Percentiles rank a stretch among this genome's conserved stretches.
phyloP scores from a whole-genome alignment of 2,888 invertebrate species.

The Caenorhabditis parvicauda region DNA sequence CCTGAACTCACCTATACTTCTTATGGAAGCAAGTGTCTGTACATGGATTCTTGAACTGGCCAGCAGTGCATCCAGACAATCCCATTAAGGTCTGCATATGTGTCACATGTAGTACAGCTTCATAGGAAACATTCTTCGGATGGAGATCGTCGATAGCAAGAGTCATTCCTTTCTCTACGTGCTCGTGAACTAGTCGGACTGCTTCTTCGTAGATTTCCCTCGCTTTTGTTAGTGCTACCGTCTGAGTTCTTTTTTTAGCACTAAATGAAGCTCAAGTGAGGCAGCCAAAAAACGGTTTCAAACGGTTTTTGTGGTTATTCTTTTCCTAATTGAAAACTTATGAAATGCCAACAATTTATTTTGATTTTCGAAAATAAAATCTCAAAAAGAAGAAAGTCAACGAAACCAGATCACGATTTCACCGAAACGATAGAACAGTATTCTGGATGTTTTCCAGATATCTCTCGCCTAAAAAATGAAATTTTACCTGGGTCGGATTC shows the following conservation, averaged over 20 bases:
- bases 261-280: background rate
- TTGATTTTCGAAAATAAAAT: no score
- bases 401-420: no score
- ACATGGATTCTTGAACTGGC: constrained; percentile 56
- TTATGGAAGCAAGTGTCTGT: constrained; percentile 85
- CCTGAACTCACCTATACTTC: constrained; percentile 70
- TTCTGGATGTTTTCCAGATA: background rate
- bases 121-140: constrained; percentile 74
- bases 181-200: constrained; percentile 79
- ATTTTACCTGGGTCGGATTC: constrained; percentile 21
- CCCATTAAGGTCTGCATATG: constrained; percentile 83
- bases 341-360: no score
- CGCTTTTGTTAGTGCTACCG: constrained; percentile 82
- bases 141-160: constrained; percentile 46
- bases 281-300: background rate
- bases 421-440: no score
- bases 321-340: no score
- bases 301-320: background rate
- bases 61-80: constrained; percentile 73
- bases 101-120: constrained; percentile 78
- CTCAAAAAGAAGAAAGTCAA: no score
- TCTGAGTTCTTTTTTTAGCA: constrained; percentile 68
- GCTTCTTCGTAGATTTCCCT: constrained; percentile 94
- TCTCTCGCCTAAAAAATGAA: no score
- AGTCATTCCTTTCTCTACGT: constrained; percentile 70